Evolutionary conservation across 2,888 invertebrate genomes (phyloP), one percentile per base, ranked within the genome.

Genomic region (Theretra japonica): DNA sequence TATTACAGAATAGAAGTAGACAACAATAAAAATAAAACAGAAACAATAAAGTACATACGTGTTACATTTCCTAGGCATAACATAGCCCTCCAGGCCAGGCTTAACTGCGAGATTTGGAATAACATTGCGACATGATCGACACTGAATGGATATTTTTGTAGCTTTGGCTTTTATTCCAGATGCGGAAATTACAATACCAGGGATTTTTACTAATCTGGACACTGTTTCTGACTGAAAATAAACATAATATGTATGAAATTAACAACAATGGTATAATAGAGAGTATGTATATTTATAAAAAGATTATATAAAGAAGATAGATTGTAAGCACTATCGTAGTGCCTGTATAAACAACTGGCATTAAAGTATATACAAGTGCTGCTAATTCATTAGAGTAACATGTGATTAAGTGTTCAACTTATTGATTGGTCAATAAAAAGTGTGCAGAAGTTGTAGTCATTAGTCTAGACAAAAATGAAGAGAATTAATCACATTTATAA

Each of bases 91-190:
- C 7, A 99, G 92, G 0, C 99, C 99, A 8, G 99, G 98, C 86
- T 98, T 98, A 0, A 99, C 97, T 33, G 96, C 95, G 71, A 99
- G 95, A 89, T 99, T 98, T 0, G 98, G 96, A 73, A 99, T 96
- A 5, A 98, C 95, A 84, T 97, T 98, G 79, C 97, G 96, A 85
- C 99, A 99, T 21, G 98, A 97, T 48, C 99, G 96, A 86, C 99
- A 99, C 92, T 99, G 99, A 73, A 99, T 97, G 0, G 99, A 97
- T 84, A 99, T 98, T 84, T 96, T 97, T 0, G 98, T 99, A 0
- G 99, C 99, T 90, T 99, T 99, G 0, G 99, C 97, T 90, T 97
- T 97, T 74, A 99, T 98, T 19, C 98, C 98, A 0, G 99, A 98
- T 0, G 99, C 98, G 70, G 99, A 97, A 72, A 99, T 97, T 25